Evolutionary conservation across 2,113 vertebrate species (phyloP).

Genomic region (Sitta europaea): DNA sequence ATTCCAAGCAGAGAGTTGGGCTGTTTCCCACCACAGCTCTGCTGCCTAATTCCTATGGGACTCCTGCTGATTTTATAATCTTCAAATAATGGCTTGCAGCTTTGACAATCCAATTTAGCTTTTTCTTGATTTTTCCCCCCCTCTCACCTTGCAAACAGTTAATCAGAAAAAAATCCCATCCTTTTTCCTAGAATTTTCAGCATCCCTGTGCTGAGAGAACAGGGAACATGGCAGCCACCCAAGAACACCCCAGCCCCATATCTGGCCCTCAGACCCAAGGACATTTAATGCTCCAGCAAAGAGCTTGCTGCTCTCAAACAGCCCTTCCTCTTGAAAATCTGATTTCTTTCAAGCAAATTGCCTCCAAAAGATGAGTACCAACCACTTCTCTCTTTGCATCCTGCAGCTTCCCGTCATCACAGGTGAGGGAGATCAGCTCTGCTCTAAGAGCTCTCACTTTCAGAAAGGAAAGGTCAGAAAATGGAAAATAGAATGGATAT

Average conservation of each 20-base stretch:
- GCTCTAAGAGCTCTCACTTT: neutral
- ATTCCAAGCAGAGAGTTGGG: neutral
- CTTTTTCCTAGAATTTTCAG: neutral
- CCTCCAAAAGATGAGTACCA: neutral
- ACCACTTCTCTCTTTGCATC: neutral
- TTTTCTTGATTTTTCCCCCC: accelerated
- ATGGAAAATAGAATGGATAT: neutral
- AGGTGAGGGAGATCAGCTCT: neutral
- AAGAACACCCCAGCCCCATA: neutral
- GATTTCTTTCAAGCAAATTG: neutral
- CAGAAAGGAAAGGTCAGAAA: neutral
- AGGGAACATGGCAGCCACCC: neutral
- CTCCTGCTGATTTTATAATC: neutral
- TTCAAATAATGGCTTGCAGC: neutral
- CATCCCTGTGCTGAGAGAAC: neutral
- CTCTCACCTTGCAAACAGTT: neutral
- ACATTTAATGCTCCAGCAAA: neutral
- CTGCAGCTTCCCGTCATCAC: neutral
- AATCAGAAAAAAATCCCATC: neutral
- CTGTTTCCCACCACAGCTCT: neutral
- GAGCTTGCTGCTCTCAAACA: neutral
- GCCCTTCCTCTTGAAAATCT: neutral
- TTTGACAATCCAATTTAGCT: neutral
- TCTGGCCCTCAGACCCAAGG: neutral
- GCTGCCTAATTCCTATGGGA: neutral